Percentiles rank a stretch among this genome's conserved stretches.
Evolutionary conservation across 2,888 invertebrate genomes (phyloP).

Genomic region (Thyatira batis): DNA sequence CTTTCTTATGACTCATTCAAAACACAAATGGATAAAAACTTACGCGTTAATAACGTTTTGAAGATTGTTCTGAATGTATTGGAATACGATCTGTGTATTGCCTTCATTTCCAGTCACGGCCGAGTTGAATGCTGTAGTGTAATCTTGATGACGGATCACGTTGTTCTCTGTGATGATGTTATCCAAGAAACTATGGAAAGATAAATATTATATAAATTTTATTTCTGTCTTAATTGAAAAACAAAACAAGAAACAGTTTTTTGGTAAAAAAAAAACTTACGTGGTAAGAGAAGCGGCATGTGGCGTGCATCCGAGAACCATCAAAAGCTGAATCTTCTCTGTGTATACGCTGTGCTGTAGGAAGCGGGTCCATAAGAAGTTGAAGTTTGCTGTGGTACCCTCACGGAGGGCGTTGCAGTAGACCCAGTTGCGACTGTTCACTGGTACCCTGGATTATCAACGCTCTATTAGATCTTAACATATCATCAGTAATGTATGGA

Average conservation of each 20-base stretch:
- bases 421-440: conserved; percentile 84
- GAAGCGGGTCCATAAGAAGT: conserved; percentile 85
- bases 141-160: conserved; percentile 73
- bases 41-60: conserved; percentile 51
- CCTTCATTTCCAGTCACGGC: conserved; percentile 80
- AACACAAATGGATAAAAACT: conserved; percentile 31
- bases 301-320: conserved; percentile 86
- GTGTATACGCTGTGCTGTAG: conserved; percentile 82
- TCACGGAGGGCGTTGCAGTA: conserved; percentile 89
- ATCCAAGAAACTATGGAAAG: conserved; percentile 46
- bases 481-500: no score
- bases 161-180: conserved; percentile 51
- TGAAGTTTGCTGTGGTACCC: conserved; percentile 84
- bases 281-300: conserved; percentile 74
- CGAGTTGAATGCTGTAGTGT: conserved; percentile 64
- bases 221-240: neutral
- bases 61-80: conserved; percentile 67
- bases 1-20: no score
- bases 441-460: conserved; percentile 50
- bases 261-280: conserved; percentile 44
- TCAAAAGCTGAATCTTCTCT: conserved; percentile 86
- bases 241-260: neutral
- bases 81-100: conserved; percentile 80
- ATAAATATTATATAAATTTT: neutral
- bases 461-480: neutral